These are phyloP conservation scores for Uropsilus gracilis DNA, from an alignment of 2,113 vertebrate species.

Conservation along the genomic window DNA sequence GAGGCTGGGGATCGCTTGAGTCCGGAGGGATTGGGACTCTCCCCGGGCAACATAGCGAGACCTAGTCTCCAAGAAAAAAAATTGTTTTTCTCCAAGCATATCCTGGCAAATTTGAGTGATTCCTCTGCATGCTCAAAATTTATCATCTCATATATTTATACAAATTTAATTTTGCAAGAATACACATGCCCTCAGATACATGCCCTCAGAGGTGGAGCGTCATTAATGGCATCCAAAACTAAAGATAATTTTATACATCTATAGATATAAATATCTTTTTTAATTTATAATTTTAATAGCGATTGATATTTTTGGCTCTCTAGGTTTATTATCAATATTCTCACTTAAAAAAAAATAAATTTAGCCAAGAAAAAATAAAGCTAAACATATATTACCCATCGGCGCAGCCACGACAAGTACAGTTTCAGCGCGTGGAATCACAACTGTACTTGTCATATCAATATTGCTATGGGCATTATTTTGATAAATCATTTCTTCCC, in stretches of 20 bases:
- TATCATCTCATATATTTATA: too few relatives aligned
- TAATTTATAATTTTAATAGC: conserved; percentile 32
- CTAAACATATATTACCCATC: neutral
- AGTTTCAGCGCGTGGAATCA: neutral
- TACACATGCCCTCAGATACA: too few relatives aligned
- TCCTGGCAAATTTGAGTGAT: conserved; percentile 42
- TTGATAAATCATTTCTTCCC: neutral
- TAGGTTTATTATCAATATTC: neutral
- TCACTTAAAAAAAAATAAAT: conserved; percentile 33
- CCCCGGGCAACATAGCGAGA: too few relatives aligned
- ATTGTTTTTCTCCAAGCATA: conserved; percentile 9
- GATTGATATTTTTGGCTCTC: conserved; percentile 36
- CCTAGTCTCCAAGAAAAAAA: too few relatives aligned
- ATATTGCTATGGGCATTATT: neutral
- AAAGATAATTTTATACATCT: too few relatives aligned
- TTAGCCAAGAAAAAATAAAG: conserved; percentile 1
- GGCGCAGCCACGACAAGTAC: neutral
- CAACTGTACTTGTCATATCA: neutral
- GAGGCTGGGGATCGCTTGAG: too few relatives aligned
- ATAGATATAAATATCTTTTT: too few relatives aligned
- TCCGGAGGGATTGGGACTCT: too few relatives aligned
- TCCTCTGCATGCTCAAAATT: conserved; percentile 23
- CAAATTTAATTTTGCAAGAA: too few relatives aligned
- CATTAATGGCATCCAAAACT: too few relatives aligned
- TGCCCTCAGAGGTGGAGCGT: too few relatives aligned